Conservation (phyloP, 2,113 vertebrate species). For the Buteo buteo region DNA sequence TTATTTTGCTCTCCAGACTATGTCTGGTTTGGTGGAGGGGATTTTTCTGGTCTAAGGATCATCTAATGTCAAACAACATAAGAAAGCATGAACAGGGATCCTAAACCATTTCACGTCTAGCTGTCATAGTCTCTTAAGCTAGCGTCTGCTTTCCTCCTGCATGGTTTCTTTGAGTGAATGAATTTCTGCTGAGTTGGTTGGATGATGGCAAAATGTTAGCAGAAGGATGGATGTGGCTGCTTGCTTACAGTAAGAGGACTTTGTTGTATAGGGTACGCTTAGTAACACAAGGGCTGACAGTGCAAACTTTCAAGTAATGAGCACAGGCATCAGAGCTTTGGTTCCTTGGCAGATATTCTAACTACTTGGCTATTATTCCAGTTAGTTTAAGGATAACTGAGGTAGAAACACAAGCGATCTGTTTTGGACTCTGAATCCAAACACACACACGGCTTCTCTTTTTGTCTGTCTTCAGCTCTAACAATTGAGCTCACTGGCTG, state of each 20-base stretch:
- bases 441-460: too few species aligned
- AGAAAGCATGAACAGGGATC: background rate
- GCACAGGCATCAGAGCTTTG: background rate
- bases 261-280: background rate
- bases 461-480: background rate
- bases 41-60: background rate
- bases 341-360: background rate
- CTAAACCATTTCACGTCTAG: background rate
- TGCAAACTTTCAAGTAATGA: background rate
- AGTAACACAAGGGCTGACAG: background rate
- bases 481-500: background rate
- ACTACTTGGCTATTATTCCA: background rate
- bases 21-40: background rate
- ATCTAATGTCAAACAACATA: background rate
- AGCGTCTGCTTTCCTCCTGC: background rate
- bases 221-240: background rate
- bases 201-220: background rate
- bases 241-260: background rate
- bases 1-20: background rate
- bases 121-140: background rate
- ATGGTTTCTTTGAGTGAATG: background rate
- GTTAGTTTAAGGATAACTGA: background rate
- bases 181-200: background rate
- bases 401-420: background rate
- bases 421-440: background rate